A percentile compares a stretch with the other conserved stretches of the same genome.
phyloP scores from a whole-genome alignment of 2,113 vertebrate genomes.

The Thryonomys swinderianus region DNA sequence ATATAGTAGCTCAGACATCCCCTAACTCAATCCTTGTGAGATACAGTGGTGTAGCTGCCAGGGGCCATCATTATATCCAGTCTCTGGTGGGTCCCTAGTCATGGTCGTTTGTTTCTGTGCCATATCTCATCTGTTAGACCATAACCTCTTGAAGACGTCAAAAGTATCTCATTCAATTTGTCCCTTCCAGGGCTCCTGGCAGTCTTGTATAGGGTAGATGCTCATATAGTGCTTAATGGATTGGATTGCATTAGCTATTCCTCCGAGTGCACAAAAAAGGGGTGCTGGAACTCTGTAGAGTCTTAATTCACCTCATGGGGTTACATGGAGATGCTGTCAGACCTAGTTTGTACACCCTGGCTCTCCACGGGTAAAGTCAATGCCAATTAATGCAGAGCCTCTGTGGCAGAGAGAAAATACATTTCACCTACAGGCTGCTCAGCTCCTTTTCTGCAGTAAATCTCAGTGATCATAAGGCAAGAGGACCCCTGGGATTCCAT shows the following conservation, averaged over 20 bases:
- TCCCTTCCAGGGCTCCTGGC: constrained; percentile 41
- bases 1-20: background rate
- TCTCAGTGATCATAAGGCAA: constrained; percentile 71
- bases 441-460: constrained; percentile 63
- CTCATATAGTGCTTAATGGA: constrained; percentile 58
- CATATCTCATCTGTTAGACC: background rate
- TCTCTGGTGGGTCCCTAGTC: background rate
- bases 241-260: constrained; percentile 65
- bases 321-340: constrained; percentile 64
- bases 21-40: background rate
- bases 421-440: constrained; percentile 69
- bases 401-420: constrained; percentile 58
- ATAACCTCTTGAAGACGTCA: constrained; percentile 57
- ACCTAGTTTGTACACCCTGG: constrained; percentile 45
- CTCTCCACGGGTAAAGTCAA: constrained; percentile 59
- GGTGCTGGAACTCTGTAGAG: constrained; percentile 59
- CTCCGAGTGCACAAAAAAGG: constrained; percentile 56
- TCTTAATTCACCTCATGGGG: constrained; percentile 66
- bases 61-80: background rate
- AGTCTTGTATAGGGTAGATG: constrained; percentile 39
- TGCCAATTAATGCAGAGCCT: constrained; percentile 62
- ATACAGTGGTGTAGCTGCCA: background rate
- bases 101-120: background rate
- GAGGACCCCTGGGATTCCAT: constrained; percentile 72
- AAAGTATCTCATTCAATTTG: constrained; percentile 55